Evolutionary conservation across 2,797 vertebrate species (phyloP), one percentile per base, ranked within the genome.

Genomic region (Argyrosomus regius): DNA sequence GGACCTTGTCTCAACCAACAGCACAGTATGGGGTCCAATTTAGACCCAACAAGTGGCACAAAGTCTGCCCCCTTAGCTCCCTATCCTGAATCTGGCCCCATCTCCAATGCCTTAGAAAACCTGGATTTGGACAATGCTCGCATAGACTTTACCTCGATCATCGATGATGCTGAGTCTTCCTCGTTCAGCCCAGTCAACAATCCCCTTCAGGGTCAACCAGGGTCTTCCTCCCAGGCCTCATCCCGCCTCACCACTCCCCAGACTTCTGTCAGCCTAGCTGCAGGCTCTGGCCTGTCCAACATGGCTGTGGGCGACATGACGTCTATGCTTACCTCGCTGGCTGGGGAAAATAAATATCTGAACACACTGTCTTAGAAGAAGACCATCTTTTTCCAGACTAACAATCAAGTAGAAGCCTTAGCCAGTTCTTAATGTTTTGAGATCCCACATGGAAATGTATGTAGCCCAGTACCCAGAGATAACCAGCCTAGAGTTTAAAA

Each of bases 221-320:
- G 89, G n/a, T 93, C 94, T 70, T 92, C 94, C 5, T 95, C 96
- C 58, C 96, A 96, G 84, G 80, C 92, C 72, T 96, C 96, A 3
- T 96, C 95, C 49, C 94, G 96, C 62, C 96, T 97, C 45, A 96
- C 95, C 70, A 96, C 96, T 22, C 95, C 95, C 10, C 95, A 95
- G 86, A 96, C 92, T 78, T 94, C 95, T 8, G 89, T 96, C 72
- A 94, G 93, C 68, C 90, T 96, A 28, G 91, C 96, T n/a, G 82
- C 94, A 0, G 94, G 96, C 45, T 86, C 95, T 0, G 92, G 95
- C 39, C 91, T 97, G 60, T 96, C 96, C 85, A 99, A 99, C 95
- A 99, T 99, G 97, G 98, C 97, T 2, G 96, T 99, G 59, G 97
- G 97, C 1, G 98, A 99, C 91, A 98, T 99, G 98, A 98, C 96